Base-by-base conservation (phyloP, 2,888 invertebrate species). In the Spisula solida region DNA sequence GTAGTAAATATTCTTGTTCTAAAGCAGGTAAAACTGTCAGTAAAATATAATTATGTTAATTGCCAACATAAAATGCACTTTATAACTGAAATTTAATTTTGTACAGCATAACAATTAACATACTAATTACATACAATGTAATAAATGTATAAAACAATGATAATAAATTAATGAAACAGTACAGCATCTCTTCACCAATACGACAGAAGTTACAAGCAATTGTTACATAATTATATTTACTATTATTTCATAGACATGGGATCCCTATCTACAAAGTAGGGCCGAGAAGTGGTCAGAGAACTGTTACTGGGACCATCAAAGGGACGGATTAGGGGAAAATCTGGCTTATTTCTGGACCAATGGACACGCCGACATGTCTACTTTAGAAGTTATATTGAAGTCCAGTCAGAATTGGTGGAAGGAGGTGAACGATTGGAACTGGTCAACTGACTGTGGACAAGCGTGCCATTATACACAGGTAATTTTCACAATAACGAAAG, bases 381-480 rank as follows among this genome's bases (percentile, higher is more conserved):
- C 87, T 31, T 70, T 88, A 10, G 84, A 83, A 60, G 86, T 91
- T 4, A 87, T 93, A 31, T 51, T 84, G 1, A 81, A 70, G 16
- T 87, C 90, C 0, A 60, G 90, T 31, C 79, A 89, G 47, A 84
- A 81, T 66, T 93, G 93, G 93, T 85, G 85, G 51, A 83, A 90
- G n/a, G 82, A 88, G 60, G 87, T 82, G 18, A 75, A 90, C 2
- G 79, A 83, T 60, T 93, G 89, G 88, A 51, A 79, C 41, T 93
- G 92, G 84, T 83, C 88, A 56, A 84, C 79, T 18, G 82, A 89
- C 51, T 93, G 93, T 81, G 92, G 90, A 31, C 78, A 79, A 20
- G 91, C 92, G 10, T 93, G 92, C 80, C 86, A 91, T 48, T 92
- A 90, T 89, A 91, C 90, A 47, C 90, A 91, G 89, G 92, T 92